A percentile compares a stretch with the other conserved stretches of the same genome.
These are phyloP conservation scores for Philotrypesis tridentata DNA, from an alignment of 1,140 invertebrate species.

Conservation along the genomic window DNA sequence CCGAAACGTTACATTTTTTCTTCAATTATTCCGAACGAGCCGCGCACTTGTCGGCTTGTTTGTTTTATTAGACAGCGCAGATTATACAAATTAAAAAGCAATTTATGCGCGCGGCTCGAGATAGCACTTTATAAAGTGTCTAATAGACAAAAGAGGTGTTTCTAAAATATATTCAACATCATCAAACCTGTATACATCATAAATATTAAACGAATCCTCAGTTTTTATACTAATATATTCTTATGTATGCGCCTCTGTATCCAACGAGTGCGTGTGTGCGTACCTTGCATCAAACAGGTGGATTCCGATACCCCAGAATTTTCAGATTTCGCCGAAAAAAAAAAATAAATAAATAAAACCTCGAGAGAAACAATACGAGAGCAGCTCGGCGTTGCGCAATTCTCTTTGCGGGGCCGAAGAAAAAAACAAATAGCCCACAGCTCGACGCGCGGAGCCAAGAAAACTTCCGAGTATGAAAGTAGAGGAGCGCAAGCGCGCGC, in stretches of 20 bases:
- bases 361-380: too few relatives aligned
- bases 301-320: not conserved
- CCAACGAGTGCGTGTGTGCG: too few relatives aligned
- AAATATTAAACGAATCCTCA: conserved; percentile 37
- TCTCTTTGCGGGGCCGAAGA: not conserved
- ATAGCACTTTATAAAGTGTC: not conserved
- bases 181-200: conserved; percentile 21
- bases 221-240: conserved; percentile 39
- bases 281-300: conserved; percentile 24
- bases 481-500: not conserved
- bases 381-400: not conserved
- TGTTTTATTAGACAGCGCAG: not conserved
- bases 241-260: conserved; percentile 13
- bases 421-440: too few relatives aligned
- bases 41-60: not conserved
- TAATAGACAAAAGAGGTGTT: not conserved
- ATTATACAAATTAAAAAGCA: not conserved
- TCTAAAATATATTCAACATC: not conserved
- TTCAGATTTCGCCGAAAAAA: not conserved
- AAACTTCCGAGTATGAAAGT: not conserved
- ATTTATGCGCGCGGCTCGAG: not conserved
- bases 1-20: too few relatives aligned
- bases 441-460: too few relatives aligned
- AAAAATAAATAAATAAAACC: too few relatives aligned
- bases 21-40: not conserved